Percentiles rank a stretch among this genome's conserved stretches.
Conservation (phyloP, 1,140 invertebrate genomes). For the Anastrepha ludens region DNA sequence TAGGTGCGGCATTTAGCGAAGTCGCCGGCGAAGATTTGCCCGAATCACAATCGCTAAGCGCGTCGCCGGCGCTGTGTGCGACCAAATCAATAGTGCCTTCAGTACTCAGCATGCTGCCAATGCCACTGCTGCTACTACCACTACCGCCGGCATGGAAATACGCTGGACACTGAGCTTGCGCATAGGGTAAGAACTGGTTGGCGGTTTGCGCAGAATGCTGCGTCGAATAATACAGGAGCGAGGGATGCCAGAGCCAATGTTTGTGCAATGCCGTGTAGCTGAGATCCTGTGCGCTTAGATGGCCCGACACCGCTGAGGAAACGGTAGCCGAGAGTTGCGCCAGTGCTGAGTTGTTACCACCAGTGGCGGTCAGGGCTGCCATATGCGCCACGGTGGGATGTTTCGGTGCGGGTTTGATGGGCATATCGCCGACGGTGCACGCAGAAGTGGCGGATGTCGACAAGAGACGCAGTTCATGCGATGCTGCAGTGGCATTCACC, state of each 20-base stretch:
- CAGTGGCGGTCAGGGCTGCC: conserved; percentile 50
- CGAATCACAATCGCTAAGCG: conserved; percentile 65
- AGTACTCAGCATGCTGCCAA: conserved; percentile 60
- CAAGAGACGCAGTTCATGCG: not conserved
- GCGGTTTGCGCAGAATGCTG: conserved; percentile 66
- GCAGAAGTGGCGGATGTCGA: conserved; percentile 29
- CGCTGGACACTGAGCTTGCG: conserved; percentile 45
- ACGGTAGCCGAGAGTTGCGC: conserved; percentile 50
- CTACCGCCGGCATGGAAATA: conserved; percentile 54
- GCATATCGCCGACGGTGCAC: conserved; percentile 56
- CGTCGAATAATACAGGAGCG: conserved; percentile 68
- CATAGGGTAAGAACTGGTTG: conserved; percentile 66
- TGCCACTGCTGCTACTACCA: conserved; percentile 11
- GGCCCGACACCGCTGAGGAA: conserved; percentile 57
- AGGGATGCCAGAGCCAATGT: conserved; percentile 73
- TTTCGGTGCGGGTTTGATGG: conserved; percentile 66
- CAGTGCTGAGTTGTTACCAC: not conserved
- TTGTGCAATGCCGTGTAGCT: conserved; percentile 67
- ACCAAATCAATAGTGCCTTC: conserved; percentile 71
- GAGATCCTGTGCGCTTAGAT: conserved; percentile 66
- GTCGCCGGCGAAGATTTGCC: conserved; percentile 71
- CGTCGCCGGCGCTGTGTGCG: conserved; percentile 56
- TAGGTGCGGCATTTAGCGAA: conserved; percentile 54
- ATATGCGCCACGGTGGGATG: conserved; percentile 23
- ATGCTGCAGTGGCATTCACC: not conserved